Percentiles rank a stretch among this genome's conserved stretches.
Evolutionary conservation across 2,113 vertebrate species (phyloP).

Genomic region (Callospermophilus lateralis): DNA sequence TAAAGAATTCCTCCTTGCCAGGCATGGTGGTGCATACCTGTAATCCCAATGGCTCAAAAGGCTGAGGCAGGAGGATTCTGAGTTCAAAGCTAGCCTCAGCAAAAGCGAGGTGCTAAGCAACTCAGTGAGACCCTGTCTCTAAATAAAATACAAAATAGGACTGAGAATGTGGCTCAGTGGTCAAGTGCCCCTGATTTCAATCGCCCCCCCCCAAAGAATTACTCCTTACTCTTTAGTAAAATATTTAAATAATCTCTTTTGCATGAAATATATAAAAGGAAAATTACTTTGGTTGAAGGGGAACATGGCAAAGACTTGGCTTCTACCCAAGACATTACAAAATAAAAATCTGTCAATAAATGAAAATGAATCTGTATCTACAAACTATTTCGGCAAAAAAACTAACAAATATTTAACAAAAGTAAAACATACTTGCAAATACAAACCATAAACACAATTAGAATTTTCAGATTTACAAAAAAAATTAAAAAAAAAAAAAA

Average conservation of each 20-base stretch:
- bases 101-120: too few relatives aligned
- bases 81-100: too few relatives aligned
- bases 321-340: background rate
- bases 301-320: background rate
- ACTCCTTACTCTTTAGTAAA: background rate
- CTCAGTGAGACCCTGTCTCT: too few relatives aligned
- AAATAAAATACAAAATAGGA: too few relatives aligned
- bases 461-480: background rate
- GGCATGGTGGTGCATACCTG: too few relatives aligned
- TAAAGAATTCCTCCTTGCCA: background rate
- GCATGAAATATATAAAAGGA: background rate
- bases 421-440: background rate
- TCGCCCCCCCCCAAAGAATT: background rate
- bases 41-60: too few relatives aligned
- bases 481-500: background rate
- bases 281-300: background rate
- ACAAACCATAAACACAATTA: background rate
- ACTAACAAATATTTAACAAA: background rate
- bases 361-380: background rate
- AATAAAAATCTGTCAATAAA: background rate
- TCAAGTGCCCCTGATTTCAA: too few relatives aligned
- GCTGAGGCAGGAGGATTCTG: too few relatives aligned
- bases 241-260: slow-evolving; percentile 8
- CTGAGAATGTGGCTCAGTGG: too few relatives aligned
- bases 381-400: background rate